phyloP scores from a whole-genome alignment of 2,797 vertebrate genomes.

The Chaetophractus vellerosus region DNA sequence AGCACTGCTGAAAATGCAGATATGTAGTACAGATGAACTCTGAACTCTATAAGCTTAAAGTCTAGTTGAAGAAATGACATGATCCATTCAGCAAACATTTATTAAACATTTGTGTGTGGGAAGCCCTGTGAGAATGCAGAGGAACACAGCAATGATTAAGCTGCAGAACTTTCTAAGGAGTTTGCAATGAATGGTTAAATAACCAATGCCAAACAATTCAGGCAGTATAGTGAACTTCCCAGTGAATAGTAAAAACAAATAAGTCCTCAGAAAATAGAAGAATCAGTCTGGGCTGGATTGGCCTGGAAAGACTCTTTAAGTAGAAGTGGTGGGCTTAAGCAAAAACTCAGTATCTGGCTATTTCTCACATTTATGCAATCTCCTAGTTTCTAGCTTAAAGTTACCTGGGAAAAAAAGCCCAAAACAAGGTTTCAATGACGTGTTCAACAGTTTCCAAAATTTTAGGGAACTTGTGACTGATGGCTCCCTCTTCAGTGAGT shows the following conservation, averaged over 20 bases:
- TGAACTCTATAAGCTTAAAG: neutral
- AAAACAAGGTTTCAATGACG: constrained; percentile 41
- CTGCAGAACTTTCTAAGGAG: neutral
- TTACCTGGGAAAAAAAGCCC: neutral
- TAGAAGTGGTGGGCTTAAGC: neutral
- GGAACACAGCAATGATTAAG: neutral
- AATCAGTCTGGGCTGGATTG: neutral
- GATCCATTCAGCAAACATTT: neutral
- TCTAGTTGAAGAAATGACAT: neutral
- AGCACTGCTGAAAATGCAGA: neutral
- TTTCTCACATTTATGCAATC: constrained; percentile 39
- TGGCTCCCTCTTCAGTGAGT: neutral
- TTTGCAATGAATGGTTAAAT: neutral
- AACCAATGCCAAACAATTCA: neutral
- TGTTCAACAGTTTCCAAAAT: neutral
- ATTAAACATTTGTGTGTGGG: neutral
- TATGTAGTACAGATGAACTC: neutral
- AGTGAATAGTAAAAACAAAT: neutral
- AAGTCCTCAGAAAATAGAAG: neutral
- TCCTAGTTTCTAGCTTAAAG: neutral
- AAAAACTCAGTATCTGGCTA: neutral
- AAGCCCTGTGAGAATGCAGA: neutral
- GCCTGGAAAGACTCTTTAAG: neutral
- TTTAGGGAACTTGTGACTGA: neutral
- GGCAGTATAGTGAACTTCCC: neutral